phyloP scores from a whole-genome alignment of 2,113 vertebrate genomes.

The Tylochromis polylepis region DNA sequence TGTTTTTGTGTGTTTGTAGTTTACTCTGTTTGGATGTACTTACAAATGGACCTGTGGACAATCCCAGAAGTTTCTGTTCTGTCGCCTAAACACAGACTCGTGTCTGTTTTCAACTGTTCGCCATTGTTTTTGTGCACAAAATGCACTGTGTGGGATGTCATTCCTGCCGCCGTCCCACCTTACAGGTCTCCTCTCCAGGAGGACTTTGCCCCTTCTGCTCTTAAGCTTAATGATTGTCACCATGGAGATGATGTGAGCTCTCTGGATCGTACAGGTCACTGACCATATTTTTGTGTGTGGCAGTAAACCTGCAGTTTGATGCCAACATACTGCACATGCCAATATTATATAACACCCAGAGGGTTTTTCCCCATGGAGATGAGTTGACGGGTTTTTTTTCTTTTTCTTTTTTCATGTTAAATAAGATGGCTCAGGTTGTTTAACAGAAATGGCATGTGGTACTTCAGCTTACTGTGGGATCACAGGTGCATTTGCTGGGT shows the following conservation, averaged over 20 bases:
- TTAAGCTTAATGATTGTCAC: constrained; percentile 53
- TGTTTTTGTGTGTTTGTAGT: not conserved
- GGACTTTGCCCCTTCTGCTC: constrained; percentile 35
- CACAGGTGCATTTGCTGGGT: not conserved
- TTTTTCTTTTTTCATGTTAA: not conserved
- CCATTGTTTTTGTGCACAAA: not conserved
- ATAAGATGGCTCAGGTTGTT: not conserved
- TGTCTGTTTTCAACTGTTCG: not conserved
- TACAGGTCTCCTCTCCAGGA: not conserved
- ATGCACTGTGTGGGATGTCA: not conserved
- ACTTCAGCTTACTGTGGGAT: not conserved
- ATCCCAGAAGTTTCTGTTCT: constrained; percentile 41
- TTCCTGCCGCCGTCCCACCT: not conserved
- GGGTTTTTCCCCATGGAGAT: not conserved
- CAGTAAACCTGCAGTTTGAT: not conserved
- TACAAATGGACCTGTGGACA: not conserved
- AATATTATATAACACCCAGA: not conserved
- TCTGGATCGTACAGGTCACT: constrained; percentile 1
- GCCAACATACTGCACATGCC: not conserved
- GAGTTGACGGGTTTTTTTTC: not conserved
- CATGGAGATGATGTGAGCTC: not conserved
- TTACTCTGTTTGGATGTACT: not conserved
- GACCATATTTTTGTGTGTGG: not conserved
- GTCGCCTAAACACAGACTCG: not conserved
- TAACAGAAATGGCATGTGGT: not conserved